A percentile compares a stretch with the other conserved stretches of the same genome.
Evolutionary conservation across 1,140 invertebrate genomes (phyloP).

Genomic region (Scaptodrosophila lebanonensis): DNA sequence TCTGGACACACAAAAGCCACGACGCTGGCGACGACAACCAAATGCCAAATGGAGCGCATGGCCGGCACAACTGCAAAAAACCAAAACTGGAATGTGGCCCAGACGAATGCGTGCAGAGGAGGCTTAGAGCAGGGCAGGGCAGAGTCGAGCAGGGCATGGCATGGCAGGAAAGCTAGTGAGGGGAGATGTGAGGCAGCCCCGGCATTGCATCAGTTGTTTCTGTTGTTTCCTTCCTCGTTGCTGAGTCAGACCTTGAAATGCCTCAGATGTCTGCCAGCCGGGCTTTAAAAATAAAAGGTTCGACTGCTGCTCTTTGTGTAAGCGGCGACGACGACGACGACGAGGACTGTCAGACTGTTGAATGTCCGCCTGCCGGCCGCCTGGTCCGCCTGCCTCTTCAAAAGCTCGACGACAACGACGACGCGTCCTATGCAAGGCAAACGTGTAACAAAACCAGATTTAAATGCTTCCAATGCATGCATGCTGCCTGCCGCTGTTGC

Average conservation of each 20-base stretch:
- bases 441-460: slow-evolving; percentile 45
- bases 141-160: too few relatives aligned
- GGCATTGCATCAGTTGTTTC: too few relatives aligned
- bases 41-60: slow-evolving; percentile 47
- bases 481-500: slow-evolving; percentile 6
- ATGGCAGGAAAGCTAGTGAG: too few relatives aligned
- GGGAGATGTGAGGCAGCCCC: too few relatives aligned
- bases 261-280: slow-evolving; percentile 53
- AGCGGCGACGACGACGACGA: too few relatives aligned
- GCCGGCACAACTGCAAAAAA: slow-evolving; percentile 40
- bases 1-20: slow-evolving; percentile 1
- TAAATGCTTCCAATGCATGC: background rate
- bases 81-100: slow-evolving; percentile 69
- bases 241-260: slow-evolving; percentile 74
- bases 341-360: too few relatives aligned
- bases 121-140: too few relatives aligned
- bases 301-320: slow-evolving; percentile 3
- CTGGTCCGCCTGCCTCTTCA: background rate
- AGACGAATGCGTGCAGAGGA: slow-evolving; percentile 25
- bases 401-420: slow-evolving; percentile 9
- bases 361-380: background rate
- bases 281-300: slow-evolving; percentile 38
- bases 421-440: slow-evolving; percentile 51
- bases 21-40: background rate
- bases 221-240: slow-evolving; percentile 50